Conservation (phyloP, 2,113 vertebrate species). For the Tragelaphus strepsiceros region DNA sequence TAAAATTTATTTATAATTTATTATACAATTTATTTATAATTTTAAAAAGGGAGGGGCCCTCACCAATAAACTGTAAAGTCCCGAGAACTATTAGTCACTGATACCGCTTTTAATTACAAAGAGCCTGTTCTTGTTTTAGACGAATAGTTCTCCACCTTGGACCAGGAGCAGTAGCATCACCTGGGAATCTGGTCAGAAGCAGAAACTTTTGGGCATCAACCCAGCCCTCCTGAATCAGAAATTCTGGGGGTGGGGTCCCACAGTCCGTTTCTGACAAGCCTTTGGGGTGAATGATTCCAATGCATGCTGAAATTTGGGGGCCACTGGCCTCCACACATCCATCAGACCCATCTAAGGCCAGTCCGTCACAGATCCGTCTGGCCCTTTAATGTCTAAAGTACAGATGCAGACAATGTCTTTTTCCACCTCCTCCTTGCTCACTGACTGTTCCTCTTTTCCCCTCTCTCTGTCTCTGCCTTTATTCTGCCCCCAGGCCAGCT, state of each 20-base stretch:
- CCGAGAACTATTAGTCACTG: not conserved
- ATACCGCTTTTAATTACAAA: not conserved
- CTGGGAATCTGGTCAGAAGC: not conserved
- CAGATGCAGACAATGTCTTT: not conserved
- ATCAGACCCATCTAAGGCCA: not conserved
- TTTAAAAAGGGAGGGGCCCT: not conserved
- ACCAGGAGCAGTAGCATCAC: not conserved
- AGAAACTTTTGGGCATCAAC: not conserved
- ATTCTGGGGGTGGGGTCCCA: not conserved
- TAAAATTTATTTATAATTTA: too few species aligned
- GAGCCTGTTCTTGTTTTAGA: not conserved
- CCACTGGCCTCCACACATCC: not conserved
- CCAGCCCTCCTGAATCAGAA: not conserved
- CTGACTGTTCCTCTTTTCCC: not conserved
- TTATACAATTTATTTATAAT: not conserved
- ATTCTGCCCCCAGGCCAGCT: not conserved
- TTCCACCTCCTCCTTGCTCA: not conserved
- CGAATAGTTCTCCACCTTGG: not conserved
- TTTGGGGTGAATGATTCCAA: not conserved
- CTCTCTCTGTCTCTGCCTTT: not conserved
- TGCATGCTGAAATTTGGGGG: not conserved
- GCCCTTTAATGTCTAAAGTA: not conserved
- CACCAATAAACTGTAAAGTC: not conserved
- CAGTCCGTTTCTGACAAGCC: not conserved
- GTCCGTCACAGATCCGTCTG: fast-evolving